These are phyloP conservation scores for Megaceryle maxima DNA, from an alignment of 2,113 vertebrate species.

Conservation along the genomic window DNA sequence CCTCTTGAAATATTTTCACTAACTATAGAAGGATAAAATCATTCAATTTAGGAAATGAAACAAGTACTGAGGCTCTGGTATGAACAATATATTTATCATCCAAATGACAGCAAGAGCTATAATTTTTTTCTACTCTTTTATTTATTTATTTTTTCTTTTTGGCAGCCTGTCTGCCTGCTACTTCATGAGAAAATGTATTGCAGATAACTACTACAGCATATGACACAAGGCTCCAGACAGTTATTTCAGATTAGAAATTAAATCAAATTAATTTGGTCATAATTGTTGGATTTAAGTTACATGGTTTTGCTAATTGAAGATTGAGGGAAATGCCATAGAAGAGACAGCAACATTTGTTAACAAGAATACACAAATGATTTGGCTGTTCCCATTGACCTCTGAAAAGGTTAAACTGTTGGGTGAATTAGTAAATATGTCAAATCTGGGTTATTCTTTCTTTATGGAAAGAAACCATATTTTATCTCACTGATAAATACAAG, in stretches of 20 bases:
- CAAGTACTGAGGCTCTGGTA: neutral
- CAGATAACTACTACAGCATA: neutral
- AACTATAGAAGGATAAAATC: neutral
- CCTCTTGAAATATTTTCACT: neutral
- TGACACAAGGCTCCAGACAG: slow-evolving; percentile 14
- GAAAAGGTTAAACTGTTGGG: neutral
- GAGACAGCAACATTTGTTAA: slow-evolving; percentile 56
- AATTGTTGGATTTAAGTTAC: slow-evolving; percentile 39
- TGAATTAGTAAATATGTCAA: neutral
- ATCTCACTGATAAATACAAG: neutral
- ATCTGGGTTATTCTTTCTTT: neutral
- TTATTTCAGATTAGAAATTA: slow-evolving; percentile 49
- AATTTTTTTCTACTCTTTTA: neutral
- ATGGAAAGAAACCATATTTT: neutral
- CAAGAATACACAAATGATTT: slow-evolving; percentile 19
- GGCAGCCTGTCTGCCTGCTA: neutral
- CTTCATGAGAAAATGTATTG: neutral
- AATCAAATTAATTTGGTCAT: slow-evolving; percentile 45
- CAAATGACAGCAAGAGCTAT: neutral
- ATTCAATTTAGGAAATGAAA: neutral
- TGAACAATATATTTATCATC: neutral
- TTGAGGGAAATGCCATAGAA: slow-evolving; percentile 41
- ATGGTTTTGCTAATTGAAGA: slow-evolving; percentile 64
- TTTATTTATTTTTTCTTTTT: neutral
- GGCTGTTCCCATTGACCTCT: neutral